Evolutionary conservation across 1,140 invertebrate species (phyloP).

Genomic region (Drosophila pseudoananassae): DNA sequence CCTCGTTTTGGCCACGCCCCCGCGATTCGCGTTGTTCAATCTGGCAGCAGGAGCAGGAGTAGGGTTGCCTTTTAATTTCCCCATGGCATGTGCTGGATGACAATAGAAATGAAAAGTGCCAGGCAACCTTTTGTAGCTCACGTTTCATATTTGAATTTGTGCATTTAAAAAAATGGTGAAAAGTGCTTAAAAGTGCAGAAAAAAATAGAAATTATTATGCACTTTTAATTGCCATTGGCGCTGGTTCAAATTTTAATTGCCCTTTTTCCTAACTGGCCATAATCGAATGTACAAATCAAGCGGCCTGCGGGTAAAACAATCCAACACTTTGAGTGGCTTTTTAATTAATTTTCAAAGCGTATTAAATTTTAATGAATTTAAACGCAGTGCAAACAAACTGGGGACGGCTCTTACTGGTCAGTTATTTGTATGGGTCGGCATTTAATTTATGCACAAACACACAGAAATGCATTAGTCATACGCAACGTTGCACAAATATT

Average conservation of each 20-base stretch:
- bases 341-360: conserved; percentile 62
- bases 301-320: conserved; percentile 6
- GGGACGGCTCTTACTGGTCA: conserved; percentile 23
- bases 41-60: conserved; percentile 1
- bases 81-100: conserved; percentile 48
- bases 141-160: conserved; percentile 25
- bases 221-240: conserved; percentile 45
- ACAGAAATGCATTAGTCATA: conserved; percentile 53
- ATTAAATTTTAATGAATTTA: conserved; percentile 68
- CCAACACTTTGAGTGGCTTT: conserved; percentile 58
- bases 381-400: conserved; percentile 57
- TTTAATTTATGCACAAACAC: conserved; percentile 70
- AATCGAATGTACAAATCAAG: conserved; percentile 58
- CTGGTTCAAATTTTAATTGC: conserved; percentile 42
- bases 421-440: conserved; percentile 26
- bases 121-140: conserved; percentile 20
- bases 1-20: conserved; percentile 12
- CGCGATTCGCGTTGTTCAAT: conserved; percentile 22
- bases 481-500: conserved; percentile 73
- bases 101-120: conserved; percentile 51
- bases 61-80: conserved; percentile 61
- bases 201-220: conserved; percentile 20
- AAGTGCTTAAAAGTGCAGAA: not conserved
- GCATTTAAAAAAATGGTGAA: conserved; percentile 6
- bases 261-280: conserved; percentile 64